phyloP scores from a whole-genome alignment of 2,113 vertebrate genomes.

The Trochalopteron elliotii region DNA sequence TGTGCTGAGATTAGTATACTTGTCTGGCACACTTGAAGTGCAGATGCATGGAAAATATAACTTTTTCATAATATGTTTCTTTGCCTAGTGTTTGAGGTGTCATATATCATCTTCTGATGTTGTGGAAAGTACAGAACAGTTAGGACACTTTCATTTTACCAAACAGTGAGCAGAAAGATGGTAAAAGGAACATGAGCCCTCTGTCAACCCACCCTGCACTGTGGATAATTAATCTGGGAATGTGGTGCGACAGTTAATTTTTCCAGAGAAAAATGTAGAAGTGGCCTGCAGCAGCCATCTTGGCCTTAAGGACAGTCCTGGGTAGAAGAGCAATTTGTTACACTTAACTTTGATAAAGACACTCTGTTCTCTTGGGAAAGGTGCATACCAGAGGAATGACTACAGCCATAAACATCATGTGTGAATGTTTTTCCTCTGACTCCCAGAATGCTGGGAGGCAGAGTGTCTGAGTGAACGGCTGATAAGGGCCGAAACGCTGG shows the following conservation, averaged over 20 bases:
- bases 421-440: neutral
- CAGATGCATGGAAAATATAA: neutral
- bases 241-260: neutral
- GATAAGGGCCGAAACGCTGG: neutral
- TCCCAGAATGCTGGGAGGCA: rapidly evolving
- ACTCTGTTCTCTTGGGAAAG: neutral
- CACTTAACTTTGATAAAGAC: neutral
- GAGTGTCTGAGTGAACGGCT: neutral
- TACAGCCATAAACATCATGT: neutral
- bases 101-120: neutral
- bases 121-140: neutral
- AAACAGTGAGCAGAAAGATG: neutral
- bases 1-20: neutral
- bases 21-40: neutral
- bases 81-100: neutral
- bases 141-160: neutral
- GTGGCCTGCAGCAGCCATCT: rapidly evolving
- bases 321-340: neutral
- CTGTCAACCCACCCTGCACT: neutral
- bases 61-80: neutral
- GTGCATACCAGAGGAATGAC: neutral
- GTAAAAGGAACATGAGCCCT: neutral
- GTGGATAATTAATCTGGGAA: neutral
- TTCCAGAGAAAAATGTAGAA: neutral
- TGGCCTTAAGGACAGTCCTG: rapidly evolving